Evolutionary conservation across 2,888 invertebrate species (phyloP).

Genomic region (Toxonevra muliebris): DNA sequence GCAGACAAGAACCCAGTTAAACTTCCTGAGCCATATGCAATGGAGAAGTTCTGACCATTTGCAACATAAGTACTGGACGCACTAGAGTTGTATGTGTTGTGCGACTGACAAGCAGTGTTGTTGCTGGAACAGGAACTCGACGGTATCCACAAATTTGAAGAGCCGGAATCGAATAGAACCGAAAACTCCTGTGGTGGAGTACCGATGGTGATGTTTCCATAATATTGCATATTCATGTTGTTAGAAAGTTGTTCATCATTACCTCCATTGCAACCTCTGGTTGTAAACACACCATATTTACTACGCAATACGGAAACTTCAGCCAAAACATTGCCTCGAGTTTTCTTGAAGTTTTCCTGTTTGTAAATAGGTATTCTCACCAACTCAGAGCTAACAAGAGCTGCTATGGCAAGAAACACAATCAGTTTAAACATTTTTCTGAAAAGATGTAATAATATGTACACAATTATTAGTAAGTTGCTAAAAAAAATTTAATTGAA

Average conservation of each 20-base stretch:
- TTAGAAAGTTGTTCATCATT: conserved; percentile 38
- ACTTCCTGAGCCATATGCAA: conserved; percentile 94
- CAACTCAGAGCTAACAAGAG: conserved; percentile 34
- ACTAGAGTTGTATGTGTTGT: conserved; percentile 91
- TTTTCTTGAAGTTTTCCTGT: conserved; percentile 35
- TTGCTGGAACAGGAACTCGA: conserved; percentile 91
- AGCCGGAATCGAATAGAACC: conserved; percentile 88
- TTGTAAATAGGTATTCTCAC: conserved; percentile 37
- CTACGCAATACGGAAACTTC: conserved; percentile 38
- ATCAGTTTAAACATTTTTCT: conserved; percentile 25
- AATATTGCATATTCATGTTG: conserved; percentile 46
- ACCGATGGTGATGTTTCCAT: conserved; percentile 77
- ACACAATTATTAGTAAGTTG: too few species aligned
- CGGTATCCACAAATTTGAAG: conserved; percentile 98
- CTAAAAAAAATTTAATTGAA: too few species aligned
- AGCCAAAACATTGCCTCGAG: conserved; percentile 31
- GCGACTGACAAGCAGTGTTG: conserved; percentile 93
- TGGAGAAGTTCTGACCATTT: conserved; percentile 87
- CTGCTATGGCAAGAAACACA: conserved; percentile 24
- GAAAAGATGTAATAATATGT: not conserved
- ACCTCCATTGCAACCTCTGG: not conserved
- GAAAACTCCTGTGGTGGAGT: conserved; percentile 89
- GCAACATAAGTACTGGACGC: conserved; percentile 82
- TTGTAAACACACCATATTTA: conserved; percentile 32
- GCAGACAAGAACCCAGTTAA: conserved; percentile 93